These are phyloP conservation scores for Bostrychus sinensis DNA, from an alignment of 2,113 vertebrate species.

Conservation along the genomic window DNA sequence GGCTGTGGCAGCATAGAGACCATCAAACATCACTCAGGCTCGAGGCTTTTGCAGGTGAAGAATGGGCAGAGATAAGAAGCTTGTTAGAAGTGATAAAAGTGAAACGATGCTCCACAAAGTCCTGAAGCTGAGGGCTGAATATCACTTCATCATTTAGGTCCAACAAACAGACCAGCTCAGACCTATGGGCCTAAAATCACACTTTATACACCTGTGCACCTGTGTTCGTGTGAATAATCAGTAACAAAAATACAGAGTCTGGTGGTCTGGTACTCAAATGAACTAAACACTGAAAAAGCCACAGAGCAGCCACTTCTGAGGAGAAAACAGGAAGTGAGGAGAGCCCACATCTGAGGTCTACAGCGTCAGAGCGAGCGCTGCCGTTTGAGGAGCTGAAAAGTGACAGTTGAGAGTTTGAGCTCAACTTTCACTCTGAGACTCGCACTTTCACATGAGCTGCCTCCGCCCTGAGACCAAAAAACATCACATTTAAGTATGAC, in stretches of 20 bases:
- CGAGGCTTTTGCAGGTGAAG: no score
- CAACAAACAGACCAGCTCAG: no score
- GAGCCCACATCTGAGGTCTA: neutral
- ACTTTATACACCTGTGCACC: no score
- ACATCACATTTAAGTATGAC: neutral
- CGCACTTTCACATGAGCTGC: neutral
- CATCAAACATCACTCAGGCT: no score
- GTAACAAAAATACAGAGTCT: neutral
- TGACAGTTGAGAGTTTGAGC: conserved; percentile 60
- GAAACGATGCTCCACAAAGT: no score
- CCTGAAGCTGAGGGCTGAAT: no score
- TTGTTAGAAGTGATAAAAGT: no score
- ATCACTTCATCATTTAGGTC: no score
- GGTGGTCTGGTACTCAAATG: neutral
- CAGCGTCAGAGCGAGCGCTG: neutral
- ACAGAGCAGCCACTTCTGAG: conserved; percentile 4
- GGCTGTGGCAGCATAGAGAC: no score
- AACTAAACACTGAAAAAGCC: neutral
- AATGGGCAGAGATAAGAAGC: no score
- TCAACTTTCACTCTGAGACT: conserved; percentile 69
- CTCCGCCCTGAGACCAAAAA: neutral
- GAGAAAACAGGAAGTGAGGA: neutral
- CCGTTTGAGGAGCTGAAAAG: conserved; percentile 8
- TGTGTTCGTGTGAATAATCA: no score
- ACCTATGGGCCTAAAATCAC: no score